Conservation (phyloP, 2,888 invertebrate species). For the Polymixis flavicincta region DNA sequence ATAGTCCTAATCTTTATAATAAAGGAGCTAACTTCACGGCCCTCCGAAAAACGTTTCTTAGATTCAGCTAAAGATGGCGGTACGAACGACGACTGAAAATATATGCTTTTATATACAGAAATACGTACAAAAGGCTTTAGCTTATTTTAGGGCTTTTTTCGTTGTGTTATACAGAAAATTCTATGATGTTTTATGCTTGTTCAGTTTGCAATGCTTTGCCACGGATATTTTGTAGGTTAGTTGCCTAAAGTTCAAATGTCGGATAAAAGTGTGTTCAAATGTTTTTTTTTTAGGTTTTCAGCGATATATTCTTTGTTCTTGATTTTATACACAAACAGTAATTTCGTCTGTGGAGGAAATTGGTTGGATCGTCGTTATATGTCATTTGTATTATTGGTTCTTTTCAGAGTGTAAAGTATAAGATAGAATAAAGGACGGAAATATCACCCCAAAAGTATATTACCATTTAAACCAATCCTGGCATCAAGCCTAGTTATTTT, state of each 20-base stretch:
- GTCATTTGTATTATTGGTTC: too few relatives aligned
- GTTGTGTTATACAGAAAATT: not conserved
- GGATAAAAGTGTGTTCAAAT: not conserved
- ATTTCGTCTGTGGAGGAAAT: too few relatives aligned
- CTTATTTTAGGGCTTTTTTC: not conserved
- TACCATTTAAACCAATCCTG: too few relatives aligned
- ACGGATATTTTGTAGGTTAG: not conserved
- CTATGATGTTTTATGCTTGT: not conserved
- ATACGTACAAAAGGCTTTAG: not conserved
- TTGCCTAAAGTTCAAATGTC: not conserved
- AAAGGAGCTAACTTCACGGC: slow-evolving; percentile 58
- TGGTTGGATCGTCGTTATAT: too few relatives aligned
- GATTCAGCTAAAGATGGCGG: slow-evolving; percentile 63
- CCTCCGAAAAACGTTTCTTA: slow-evolving; percentile 59
- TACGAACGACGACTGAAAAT: slow-evolving; percentile 36
- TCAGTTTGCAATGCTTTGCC: not conserved
- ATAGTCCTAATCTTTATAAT: slow-evolving; percentile 43
- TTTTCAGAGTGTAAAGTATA: too few relatives aligned
- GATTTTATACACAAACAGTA: too few relatives aligned
- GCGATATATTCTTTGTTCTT: too few relatives aligned
- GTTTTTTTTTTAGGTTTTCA: too few relatives aligned
- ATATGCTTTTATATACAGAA: slow-evolving; percentile 15
- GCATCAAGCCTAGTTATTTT: too few relatives aligned
- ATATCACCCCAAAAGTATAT: too few relatives aligned
- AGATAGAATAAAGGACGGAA: too few relatives aligned